These are phyloP conservation scores for Ardeotis arabs DNA, from an alignment of 2,113 vertebrate genomes.

Conservation along the genomic window DNA sequence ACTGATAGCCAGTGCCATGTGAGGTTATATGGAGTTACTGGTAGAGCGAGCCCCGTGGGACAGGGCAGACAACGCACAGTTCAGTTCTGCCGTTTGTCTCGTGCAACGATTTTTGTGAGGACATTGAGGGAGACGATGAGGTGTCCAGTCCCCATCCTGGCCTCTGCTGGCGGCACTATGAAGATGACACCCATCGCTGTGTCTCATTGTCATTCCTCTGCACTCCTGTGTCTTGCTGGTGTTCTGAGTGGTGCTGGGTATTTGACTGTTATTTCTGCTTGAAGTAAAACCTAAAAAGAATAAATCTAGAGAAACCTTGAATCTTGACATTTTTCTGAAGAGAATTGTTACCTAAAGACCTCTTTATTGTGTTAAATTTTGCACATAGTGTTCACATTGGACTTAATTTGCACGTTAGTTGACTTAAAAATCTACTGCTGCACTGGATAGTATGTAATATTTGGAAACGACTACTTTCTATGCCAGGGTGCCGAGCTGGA, in stretches of 20 bases:
- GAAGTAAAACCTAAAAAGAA: neutral
- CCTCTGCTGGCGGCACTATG: neutral
- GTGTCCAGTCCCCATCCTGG: neutral
- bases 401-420: neutral
- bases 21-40: neutral
- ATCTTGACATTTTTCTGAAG: neutral
- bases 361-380: neutral
- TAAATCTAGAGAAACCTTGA: neutral
- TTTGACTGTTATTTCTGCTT: neutral
- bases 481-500: neutral
- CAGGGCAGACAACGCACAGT: neutral
- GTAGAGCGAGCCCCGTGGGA: fast-evolving
- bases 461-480: neutral
- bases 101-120: neutral
- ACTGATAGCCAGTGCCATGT: neutral
- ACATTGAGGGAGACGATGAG: neutral
- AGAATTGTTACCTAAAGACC: neutral
- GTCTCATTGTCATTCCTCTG: neutral
- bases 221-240: neutral
- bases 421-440: neutral
- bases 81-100: neutral
- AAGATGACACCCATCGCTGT: fast-evolving
- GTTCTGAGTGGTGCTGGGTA: neutral
- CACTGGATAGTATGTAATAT: neutral
- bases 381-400: neutral